phyloP scores from a whole-genome alignment of 2,113 vertebrate species.

The Mormyrus lacerda region DNA sequence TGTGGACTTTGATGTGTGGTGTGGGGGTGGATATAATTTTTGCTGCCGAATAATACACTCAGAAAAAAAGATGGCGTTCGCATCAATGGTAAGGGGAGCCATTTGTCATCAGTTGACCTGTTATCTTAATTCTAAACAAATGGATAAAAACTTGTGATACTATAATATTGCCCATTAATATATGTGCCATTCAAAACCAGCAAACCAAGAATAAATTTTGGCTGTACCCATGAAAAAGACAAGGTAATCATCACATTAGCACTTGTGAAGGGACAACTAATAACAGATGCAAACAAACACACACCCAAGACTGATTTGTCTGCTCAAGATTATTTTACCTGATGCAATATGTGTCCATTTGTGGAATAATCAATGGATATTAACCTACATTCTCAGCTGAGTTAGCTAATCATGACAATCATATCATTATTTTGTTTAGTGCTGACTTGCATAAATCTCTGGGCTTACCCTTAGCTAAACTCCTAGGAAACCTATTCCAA shows the following conservation, averaged over 20 bases:
- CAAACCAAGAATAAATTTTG: slow-evolving; percentile 41
- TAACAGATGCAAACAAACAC: background rate
- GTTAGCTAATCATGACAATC: background rate
- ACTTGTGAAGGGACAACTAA: background rate
- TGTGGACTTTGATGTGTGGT: background rate
- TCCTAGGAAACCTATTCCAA: background rate
- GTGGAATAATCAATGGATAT: background rate
- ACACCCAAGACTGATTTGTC: background rate
- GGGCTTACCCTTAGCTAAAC: background rate
- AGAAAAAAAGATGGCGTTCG: background rate
- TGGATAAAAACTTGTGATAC: background rate
- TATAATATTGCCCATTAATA: background rate
- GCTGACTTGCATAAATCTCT: background rate
- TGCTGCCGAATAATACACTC: background rate
- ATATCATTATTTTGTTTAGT: background rate
- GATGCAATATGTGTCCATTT: background rate
- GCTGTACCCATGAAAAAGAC: slow-evolving; percentile 54
- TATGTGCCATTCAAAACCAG: background rate
- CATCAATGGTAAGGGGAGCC: background rate
- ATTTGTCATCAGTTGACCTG: background rate
- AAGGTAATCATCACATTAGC: slow-evolving; percentile 48
- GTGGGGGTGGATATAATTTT: background rate
- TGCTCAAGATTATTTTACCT: background rate
- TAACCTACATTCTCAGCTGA: background rate
- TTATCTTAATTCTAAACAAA: background rate